Evolutionary conservation across 2,113 vertebrate genomes (phyloP).

Genomic region (Bos indicus): DNA sequence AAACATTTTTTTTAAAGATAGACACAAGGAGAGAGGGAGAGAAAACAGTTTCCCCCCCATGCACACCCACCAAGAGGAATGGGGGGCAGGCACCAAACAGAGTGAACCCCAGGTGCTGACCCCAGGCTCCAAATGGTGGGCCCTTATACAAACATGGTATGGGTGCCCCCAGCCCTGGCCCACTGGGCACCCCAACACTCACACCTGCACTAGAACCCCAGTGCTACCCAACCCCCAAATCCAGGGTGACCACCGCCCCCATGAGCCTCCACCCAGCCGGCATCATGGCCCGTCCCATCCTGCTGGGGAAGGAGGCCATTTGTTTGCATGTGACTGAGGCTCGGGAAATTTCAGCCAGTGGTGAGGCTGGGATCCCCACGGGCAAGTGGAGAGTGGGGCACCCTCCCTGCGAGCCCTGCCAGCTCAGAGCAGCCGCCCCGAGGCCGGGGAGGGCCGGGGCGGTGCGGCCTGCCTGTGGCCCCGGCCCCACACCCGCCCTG

Average conservation of each 20-base stretch:
- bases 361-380: not conserved
- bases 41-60: not conserved
- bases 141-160: not conserved
- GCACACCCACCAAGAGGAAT: not conserved
- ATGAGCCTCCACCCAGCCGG: not conserved
- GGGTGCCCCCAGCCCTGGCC: not conserved
- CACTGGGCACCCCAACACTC: no score
- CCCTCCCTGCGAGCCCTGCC: not conserved
- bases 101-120: not conserved
- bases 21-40: not conserved
- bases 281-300: not conserved
- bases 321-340: not conserved
- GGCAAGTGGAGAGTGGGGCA: not conserved
- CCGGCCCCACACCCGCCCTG: fast-evolving
- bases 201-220: not conserved
- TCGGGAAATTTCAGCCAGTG: not conserved
- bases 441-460: not conserved
- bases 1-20: not conserved
- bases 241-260: not conserved
- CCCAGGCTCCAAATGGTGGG: not conserved
- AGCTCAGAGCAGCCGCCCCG: not conserved
- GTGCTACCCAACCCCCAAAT: not conserved
- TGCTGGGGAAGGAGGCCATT: not conserved
- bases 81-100: not conserved
- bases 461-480: not conserved